phyloP scores from a whole-genome alignment of 2,888 invertebrate genomes.

The Tiliacea citrago region DNA sequence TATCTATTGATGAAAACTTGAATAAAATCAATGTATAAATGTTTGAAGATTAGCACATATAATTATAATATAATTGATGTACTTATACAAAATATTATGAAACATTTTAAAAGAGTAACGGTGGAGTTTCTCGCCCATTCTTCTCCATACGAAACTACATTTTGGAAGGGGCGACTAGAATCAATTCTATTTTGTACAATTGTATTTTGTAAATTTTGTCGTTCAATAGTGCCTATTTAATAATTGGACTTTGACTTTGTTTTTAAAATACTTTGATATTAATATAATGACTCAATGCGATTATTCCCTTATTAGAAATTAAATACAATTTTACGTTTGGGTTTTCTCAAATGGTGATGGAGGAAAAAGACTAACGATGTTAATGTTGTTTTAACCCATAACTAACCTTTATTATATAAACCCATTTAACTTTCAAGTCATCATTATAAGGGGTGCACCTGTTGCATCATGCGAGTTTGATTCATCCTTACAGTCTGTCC shows the following conservation, averaged over 20 bases:
- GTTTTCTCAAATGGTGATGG: constrained; percentile 15
- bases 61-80: too few relatives aligned
- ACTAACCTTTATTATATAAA: neutral
- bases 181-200: too few relatives aligned
- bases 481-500: constrained; percentile 4
- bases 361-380: constrained; percentile 21
- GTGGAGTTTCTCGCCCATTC: too few relatives aligned
- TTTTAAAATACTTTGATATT: neutral
- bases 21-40: neutral
- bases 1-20: neutral
- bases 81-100: too few relatives aligned
- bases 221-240: too few relatives aligned
- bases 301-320: neutral
- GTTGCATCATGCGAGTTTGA: constrained; percentile 31
- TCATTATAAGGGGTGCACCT: constrained; percentile 18
- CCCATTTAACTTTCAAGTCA: neutral
- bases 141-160: too few relatives aligned
- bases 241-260: too few relatives aligned
- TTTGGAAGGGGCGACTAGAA: too few relatives aligned
- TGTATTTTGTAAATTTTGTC: too few relatives aligned
- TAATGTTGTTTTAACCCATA: neutral
- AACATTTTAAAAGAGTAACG: too few relatives aligned
- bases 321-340: neutral
- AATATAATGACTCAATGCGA: neutral
- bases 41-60: neutral